phyloP scores from a whole-genome alignment of 2,888 invertebrate species.

The Epirrhoe tristata region DNA sequence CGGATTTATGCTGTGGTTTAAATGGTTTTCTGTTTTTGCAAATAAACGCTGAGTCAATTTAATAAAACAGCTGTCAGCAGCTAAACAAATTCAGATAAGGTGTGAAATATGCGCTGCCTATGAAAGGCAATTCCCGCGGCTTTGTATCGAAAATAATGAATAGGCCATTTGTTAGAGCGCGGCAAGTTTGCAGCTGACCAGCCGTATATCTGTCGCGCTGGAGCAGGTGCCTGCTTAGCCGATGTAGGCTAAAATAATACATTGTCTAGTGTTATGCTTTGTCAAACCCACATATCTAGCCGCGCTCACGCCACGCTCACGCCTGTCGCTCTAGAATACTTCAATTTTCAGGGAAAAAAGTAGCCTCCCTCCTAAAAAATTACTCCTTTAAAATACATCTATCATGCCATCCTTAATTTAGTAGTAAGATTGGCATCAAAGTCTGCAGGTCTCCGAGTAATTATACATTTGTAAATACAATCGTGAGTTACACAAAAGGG shows the following conservation, averaged over 20 bases:
- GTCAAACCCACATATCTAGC: neutral
- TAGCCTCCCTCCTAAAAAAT: too few species aligned
- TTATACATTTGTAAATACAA: neutral
- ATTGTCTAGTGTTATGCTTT: neutral
- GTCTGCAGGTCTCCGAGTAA: neutral
- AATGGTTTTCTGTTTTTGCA: conserved; percentile 3
- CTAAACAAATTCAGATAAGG: conserved; percentile 28
- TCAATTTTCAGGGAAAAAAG: too few species aligned
- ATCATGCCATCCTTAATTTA: too few species aligned
- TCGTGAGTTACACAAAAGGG: neutral
- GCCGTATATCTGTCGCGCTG: conserved; percentile 8
- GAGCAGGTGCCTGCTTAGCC: neutral
- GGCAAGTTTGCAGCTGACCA: conserved; percentile 22
- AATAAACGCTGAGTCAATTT: conserved; percentile 9
- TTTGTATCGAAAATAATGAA: conserved; percentile 34
- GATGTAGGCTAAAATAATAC: neutral
- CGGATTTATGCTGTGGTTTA: neutral
- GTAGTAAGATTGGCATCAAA: neutral
- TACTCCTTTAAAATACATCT: too few species aligned
- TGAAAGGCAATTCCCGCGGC: conserved; percentile 30
- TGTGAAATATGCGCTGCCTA: conserved; percentile 24
- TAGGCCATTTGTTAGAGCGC: conserved; percentile 29
- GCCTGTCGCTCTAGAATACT: too few species aligned
- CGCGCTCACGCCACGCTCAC: too few species aligned
- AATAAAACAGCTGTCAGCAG: conserved; percentile 19